Percentiles rank a stretch among this genome's conserved stretches.
Conservation (phyloP, 2,888 invertebrate genomes). For the Thecophora atra region DNA sequence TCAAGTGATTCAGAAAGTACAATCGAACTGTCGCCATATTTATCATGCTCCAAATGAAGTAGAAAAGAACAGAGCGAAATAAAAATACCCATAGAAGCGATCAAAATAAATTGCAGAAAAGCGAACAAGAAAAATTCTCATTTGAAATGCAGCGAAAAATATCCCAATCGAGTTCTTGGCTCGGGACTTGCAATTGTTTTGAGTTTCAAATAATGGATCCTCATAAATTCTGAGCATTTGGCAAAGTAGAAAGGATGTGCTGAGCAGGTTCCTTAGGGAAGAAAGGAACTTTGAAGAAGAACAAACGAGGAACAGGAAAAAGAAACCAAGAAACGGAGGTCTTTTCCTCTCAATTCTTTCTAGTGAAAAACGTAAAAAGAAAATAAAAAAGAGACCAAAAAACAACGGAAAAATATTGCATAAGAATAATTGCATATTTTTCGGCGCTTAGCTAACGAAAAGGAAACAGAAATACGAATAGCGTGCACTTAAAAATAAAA, state of each 20-base stretch:
- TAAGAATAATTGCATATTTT: conserved; percentile 1
- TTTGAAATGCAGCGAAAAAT: conserved; percentile 15
- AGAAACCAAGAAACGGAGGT: background rate
- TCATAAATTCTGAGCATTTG: conserved; percentile 31
- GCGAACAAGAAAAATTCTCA: no score
- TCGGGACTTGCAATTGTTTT: conserved; percentile 34
- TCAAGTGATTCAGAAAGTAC: no score
- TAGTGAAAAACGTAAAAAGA: no score
- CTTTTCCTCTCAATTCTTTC: no score
- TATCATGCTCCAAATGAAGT: conserved; percentile 16
- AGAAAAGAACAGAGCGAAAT: background rate
- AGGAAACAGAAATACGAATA: background rate
- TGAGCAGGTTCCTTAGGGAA: conserved; percentile 1
- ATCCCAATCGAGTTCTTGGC: conserved; percentile 35
- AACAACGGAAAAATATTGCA: background rate
- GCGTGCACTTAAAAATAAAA: no score
- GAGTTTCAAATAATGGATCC: conserved; percentile 29
- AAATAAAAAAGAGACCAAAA: background rate
- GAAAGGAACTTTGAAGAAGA: background rate
- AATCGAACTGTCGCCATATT: conserved; percentile 18
- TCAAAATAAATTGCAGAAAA: background rate
- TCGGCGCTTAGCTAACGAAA: background rate
- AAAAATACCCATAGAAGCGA: background rate
- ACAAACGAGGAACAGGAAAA: background rate
- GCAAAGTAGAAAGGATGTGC: background rate